These are phyloP conservation scores for Proterorhinus semilunaris DNA, from an alignment of 2,113 vertebrate genomes.

Conservation along the genomic window DNA sequence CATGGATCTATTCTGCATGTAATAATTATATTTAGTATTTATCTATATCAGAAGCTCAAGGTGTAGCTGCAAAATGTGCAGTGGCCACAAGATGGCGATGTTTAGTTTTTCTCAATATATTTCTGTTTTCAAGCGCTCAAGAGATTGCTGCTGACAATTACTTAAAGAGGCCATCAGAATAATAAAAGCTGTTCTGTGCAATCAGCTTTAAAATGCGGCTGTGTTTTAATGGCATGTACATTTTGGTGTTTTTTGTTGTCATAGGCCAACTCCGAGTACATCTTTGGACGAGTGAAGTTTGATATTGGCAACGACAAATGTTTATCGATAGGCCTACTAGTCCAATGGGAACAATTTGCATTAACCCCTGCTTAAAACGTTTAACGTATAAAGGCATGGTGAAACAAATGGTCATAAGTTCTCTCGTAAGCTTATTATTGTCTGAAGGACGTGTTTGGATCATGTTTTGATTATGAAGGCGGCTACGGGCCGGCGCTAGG, in stretches of 20 bases:
- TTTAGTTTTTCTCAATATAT: slow-evolving; percentile 10
- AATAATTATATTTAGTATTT: slow-evolving; percentile 17
- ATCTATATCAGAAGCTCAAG: slow-evolving; percentile 8
- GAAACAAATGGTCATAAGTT: no score
- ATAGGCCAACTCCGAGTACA: not conserved
- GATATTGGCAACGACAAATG: not conserved
- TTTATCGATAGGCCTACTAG: no score
- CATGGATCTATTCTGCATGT: slow-evolving; percentile 45
- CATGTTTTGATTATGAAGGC: not conserved
- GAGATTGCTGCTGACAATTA: not conserved
- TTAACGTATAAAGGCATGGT: no score
- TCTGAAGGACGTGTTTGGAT: no score
- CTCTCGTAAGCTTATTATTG: no score
- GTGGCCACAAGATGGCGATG: slow-evolving; percentile 45
- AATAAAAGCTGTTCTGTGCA: slow-evolving; percentile 1
- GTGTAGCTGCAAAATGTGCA: not conserved
- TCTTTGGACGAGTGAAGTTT: not conserved
- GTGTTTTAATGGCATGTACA: slow-evolving; percentile 6
- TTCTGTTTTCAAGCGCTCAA: not conserved
- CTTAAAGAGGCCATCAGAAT: not conserved
- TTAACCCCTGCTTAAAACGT: no score
- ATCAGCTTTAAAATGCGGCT: slow-evolving; percentile 15
- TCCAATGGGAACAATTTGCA: no score
- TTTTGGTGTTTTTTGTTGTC: slow-evolving; percentile 5
- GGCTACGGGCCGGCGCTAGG: slow-evolving; percentile 29